Base-by-base conservation (phyloP, 2,888 invertebrate species). In the Xanthia togata region DNA sequence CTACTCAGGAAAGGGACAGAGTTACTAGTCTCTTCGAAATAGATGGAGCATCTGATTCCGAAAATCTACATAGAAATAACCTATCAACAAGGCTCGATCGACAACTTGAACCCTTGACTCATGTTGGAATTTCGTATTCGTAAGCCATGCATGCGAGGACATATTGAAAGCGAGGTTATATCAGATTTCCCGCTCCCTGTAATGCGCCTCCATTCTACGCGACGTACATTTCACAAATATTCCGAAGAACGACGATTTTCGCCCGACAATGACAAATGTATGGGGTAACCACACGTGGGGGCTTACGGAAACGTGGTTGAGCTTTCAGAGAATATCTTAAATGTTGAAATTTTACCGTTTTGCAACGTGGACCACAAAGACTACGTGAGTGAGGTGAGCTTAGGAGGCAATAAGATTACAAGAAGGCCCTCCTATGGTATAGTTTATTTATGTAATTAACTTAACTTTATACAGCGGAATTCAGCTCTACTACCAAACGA, bases 221-320 rank as follows among this genome's bases (percentile, higher is more conserved):
- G 70, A 59, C 65, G 72, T 17, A 73, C 72, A 86, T 87, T 86
- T 84, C 72, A 71, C 77, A 82, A 86, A 86, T 86, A 80, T 82
- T 60, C 70, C 65, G 63, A 78, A 84, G 67, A 80, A 73, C 83
- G 86, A 78, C 71, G 73, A 78, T 79, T 81, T 82, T 85, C 76
- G 59, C 35, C 44, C 78, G 81, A 84, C 85, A 80, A 77, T 88
- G 83, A 87, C 77, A 80, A 85, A 87, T 85, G 79, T 80, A 65
- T 76, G 50, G 77, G 80, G 79, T 64, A 75, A 76, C 80, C 74
- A 78, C 83, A 78, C 83, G 63, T 38, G 0, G 41, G 63, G 35
- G 76, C 35, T 81, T 76, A 69, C 59, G 57, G 76, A 44, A 64
- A 38, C 53, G 65, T 47, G 35, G 26, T 38, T 59, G 23, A 44